A percentile compares a stretch with the other conserved stretches of the same genome.
phyloP scores from a whole-genome alignment of 2,113 vertebrate species.

The Ptyas mucosa region DNA sequence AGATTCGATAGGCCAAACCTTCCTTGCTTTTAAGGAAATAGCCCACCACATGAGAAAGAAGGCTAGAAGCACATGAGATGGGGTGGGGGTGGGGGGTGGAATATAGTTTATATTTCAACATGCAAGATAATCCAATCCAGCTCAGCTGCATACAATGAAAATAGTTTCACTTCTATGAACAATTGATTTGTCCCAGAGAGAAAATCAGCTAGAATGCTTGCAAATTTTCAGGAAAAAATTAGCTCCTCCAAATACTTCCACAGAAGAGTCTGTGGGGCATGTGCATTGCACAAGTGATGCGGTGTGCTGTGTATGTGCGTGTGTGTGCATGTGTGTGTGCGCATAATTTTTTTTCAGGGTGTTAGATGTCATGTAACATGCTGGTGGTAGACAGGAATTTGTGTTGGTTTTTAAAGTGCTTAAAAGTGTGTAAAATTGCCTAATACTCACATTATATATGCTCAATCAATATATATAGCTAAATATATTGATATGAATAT shows the following conservation, averaged over 20 bases:
- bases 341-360: too few relatives aligned
- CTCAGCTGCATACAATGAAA: neutral
- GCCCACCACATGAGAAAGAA: neutral
- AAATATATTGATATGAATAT: neutral
- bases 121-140: neutral
- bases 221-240: neutral
- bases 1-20: neutral
- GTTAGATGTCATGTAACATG: neutral
- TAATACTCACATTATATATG: neutral
- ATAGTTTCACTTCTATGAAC: neutral
- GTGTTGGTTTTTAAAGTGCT: neutral
- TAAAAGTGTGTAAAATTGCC: neutral
- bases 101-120: neutral
- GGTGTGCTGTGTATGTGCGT: neutral
- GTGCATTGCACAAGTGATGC: neutral
- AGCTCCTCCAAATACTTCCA: neutral
- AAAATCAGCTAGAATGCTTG: neutral
- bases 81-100: too few relatives aligned
- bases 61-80: too few relatives aligned
- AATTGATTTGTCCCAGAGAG: neutral
- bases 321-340: neutral
- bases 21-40: neutral
- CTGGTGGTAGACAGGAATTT: neutral
- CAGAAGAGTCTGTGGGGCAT: neutral
- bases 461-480: neutral